Percentiles rank a stretch among this genome's conserved stretches.
Conservation (phyloP, 2,113 vertebrate species). For the Spea multiplicata region DNA sequence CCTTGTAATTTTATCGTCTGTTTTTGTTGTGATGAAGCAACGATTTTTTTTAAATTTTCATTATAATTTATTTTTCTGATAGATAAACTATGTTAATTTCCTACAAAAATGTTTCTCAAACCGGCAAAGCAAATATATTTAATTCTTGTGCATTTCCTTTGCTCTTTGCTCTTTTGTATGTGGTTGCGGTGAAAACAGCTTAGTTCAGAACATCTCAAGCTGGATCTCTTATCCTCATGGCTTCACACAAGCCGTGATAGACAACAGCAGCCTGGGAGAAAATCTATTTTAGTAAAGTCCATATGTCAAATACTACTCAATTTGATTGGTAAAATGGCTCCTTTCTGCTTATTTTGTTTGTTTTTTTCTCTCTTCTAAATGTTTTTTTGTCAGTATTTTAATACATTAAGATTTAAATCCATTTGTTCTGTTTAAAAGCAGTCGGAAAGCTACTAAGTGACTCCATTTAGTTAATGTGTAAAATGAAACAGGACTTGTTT, state of each 20-base stretch:
- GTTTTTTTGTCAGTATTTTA: background rate
- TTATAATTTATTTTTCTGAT: background rate
- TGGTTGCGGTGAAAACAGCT: constrained; percentile 6
- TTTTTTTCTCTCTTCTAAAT: constrained; percentile 14
- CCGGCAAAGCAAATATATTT: background rate
- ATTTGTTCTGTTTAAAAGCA: background rate
- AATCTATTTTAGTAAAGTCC: constrained; percentile 38
- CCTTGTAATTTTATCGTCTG: background rate
- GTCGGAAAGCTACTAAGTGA: too few species aligned
- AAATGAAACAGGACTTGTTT: background rate
- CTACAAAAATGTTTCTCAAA: background rate
- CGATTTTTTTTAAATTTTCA: too few species aligned
- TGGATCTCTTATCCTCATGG: constrained; percentile 9
- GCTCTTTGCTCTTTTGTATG: background rate
- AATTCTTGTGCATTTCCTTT: background rate
- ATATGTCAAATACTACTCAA: constrained; percentile 35
- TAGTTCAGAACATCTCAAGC: constrained; percentile 18
- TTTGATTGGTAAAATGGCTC: constrained; percentile 28
- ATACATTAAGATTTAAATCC: background rate
- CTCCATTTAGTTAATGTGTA: too few species aligned
- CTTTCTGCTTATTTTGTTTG: constrained; percentile 1
- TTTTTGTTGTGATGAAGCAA: too few species aligned
- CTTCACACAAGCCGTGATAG: constrained; percentile 18
- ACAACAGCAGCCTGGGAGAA: constrained; percentile 32
- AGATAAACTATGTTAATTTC: background rate